These are phyloP conservation scores for Triops longicaudatus DNA, from an alignment of 1,140 invertebrate genomes.

Conservation along the genomic window DNA sequence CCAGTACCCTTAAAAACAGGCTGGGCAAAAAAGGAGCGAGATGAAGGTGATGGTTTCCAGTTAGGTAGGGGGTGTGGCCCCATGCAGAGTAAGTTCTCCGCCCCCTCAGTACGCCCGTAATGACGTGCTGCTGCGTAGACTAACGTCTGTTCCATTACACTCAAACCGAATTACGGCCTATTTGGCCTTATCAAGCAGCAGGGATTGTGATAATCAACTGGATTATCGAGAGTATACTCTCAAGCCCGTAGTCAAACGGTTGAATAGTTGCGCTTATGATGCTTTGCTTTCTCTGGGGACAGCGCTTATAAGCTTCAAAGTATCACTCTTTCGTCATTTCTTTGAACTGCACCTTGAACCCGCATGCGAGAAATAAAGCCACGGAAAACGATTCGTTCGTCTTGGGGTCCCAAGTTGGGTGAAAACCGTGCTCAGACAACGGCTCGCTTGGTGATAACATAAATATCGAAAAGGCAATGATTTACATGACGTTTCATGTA, in stretches of 20 bases:
- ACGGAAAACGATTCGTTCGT: not conserved
- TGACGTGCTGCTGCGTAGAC: slow-evolving; percentile 13
- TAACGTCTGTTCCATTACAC: not conserved
- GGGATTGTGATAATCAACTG: slow-evolving; percentile 1
- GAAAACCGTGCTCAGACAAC: not conserved
- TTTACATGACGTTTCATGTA: not conserved
- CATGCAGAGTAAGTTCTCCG: slow-evolving; percentile 5
- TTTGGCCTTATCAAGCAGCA: slow-evolving; percentile 6
- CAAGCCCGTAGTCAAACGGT: not conserved
- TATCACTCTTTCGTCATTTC: too few relatives aligned
- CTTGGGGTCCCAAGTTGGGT: not conserved
- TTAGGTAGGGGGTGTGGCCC: slow-evolving; percentile 9
- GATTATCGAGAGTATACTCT: slow-evolving; percentile 1
- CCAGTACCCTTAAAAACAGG: not conserved
- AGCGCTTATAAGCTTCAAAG: not conserved
- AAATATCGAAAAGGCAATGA: not conserved
- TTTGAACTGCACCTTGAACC: too few relatives aligned
- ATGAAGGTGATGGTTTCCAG: not conserved
- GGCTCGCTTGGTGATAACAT: not conserved
- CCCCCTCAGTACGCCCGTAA: slow-evolving; percentile 8
- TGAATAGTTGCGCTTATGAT: not conserved
- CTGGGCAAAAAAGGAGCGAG: not conserved
- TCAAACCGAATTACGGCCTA: slow-evolving; percentile 1
- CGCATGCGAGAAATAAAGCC: too few relatives aligned
- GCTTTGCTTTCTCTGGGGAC: not conserved